Evolutionary conservation across 2,888 invertebrate species (phyloP).

Genomic region (Parnassius orleans): DNA sequence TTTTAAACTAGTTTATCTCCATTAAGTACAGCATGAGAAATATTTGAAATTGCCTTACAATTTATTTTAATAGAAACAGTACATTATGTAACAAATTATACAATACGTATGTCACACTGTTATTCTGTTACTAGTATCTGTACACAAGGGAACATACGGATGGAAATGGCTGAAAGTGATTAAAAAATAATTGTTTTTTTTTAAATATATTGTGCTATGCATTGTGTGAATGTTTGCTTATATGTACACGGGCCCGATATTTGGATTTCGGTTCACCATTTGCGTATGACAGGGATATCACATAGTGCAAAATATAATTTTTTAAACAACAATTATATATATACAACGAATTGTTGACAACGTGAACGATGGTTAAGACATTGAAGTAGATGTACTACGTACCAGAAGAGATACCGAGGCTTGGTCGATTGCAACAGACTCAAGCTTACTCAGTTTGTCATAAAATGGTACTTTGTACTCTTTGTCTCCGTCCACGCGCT

Average conservation of each 20-base stretch:
- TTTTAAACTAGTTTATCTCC: not conserved
- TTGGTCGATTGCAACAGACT: no score
- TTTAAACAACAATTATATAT: no score
- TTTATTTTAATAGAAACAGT: conserved; percentile 1
- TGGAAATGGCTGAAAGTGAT: conserved; percentile 29
- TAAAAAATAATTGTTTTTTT: conserved; percentile 40
- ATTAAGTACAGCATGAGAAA: conserved; percentile 6
- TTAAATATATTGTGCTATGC: conserved; percentile 45
- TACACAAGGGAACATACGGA: conserved; percentile 7
- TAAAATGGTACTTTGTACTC: no score
- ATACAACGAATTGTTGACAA: not conserved
- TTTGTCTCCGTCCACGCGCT: no score
- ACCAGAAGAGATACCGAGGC: no score
- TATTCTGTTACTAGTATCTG: conserved; percentile 9
- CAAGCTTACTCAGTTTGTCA: no score
- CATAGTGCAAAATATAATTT: not conserved
- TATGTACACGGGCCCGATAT: conserved; percentile 22
- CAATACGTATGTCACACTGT: conserved; percentile 11
- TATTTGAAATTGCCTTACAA: conserved; percentile 32
- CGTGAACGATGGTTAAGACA: no score
- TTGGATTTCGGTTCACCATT: not conserved
- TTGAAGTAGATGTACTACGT: no score
- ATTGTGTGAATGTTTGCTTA: conserved; percentile 38
- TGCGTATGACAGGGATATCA: not conserved
- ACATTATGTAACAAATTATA: conserved; percentile 6